Evolutionary conservation across 2,113 vertebrate genomes (phyloP).

Genomic region (Alexandromys fortis): DNA sequence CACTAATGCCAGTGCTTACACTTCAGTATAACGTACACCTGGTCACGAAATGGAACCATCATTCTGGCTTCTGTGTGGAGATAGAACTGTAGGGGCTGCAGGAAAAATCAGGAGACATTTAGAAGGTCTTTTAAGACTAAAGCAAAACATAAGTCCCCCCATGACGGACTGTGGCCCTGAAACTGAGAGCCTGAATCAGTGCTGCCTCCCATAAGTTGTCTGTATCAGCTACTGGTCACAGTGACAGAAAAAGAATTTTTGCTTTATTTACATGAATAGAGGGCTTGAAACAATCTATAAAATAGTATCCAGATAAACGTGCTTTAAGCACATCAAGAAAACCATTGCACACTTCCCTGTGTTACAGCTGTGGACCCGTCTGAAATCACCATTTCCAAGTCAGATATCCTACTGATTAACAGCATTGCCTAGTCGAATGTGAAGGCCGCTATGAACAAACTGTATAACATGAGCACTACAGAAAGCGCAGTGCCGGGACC

Average conservation of each 20-base stretch:
- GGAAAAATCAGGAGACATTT: background rate
- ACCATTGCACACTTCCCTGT: background rate
- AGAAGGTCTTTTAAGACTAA: background rate
- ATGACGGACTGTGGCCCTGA: background rate
- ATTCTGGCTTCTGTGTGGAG: background rate
- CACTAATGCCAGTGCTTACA: background rate
- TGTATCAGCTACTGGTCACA: background rate
- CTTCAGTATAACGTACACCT: background rate
- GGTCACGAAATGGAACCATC: background rate
- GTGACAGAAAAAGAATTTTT: background rate
- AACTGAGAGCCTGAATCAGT: background rate
- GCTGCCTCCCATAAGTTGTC: background rate
- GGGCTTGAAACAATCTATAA: background rate
- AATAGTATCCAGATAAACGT: background rate
- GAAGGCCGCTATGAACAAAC: background rate
- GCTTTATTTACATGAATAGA: background rate
- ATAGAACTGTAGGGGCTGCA: background rate
- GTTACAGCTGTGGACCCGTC: background rate
- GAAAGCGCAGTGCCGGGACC: background rate
- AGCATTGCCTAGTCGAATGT: background rate
- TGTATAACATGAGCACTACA: background rate
- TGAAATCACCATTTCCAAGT: background rate
- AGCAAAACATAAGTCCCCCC: background rate
- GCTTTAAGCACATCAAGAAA: background rate
- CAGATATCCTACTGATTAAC: background rate